Base-by-base conservation (phyloP, 2,888 invertebrate genomes). In the Trichogramma evanescens region DNA sequence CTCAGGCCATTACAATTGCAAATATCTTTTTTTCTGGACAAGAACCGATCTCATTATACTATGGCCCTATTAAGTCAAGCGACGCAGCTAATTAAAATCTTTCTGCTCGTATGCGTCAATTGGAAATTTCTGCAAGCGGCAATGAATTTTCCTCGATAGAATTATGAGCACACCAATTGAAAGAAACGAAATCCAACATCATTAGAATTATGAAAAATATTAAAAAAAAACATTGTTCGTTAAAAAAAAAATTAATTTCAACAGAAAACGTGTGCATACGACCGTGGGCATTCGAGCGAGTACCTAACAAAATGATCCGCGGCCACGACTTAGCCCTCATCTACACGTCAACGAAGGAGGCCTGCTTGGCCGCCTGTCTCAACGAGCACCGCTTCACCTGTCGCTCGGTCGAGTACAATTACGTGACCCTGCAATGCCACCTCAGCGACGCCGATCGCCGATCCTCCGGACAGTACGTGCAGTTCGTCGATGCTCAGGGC, bases 331-430 rank as follows among this genome's bases (percentile, higher is more conserved):
- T 94, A 74, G 92, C 93, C 45, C 83, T 94, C 64, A 93, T 95
- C 77, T 95, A 93, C 78, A 93, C 94, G 1, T 93, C 93, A 53
- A 93, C 94, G 61, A 95, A 95, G 79, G 95, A 95, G 81, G 93
- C 93, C 63, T 95, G 95, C 74, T 82, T 95, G 41, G 91, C 94
- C 40, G 92, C 95, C 48, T 95, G 95, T 76, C 82, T 95, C 57
- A 94, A 94, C 76, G 95, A 95, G 87, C 91, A 92, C 78, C 89
- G 93, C 57, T 95, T 95, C 78, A 87, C 89, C 9, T 95, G 95
- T 74, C 88, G 95, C 6, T 94, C 94, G 0, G 91, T 91, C 46
- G 94, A 95, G 78, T 95, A 95, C 79, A 94, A 95, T 78, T 95
- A 95, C 80, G 90, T 91, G 63, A 93, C 92, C 62, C 87, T 95